Conservation (phyloP, 2,888 invertebrate genomes). For the Drosophila kanekoi region DNA sequence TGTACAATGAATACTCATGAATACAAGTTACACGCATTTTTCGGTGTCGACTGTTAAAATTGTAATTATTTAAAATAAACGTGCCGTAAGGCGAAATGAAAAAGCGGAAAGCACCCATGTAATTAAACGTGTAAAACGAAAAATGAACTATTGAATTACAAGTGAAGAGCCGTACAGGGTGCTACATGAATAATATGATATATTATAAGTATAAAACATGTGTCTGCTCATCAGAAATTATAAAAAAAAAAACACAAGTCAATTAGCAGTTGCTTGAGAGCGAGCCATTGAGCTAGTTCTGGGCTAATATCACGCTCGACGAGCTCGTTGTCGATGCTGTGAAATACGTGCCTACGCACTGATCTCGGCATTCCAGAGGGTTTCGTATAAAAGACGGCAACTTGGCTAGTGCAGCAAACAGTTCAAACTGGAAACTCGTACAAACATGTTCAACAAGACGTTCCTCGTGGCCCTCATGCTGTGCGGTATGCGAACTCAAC, state of each 20-base stretch:
- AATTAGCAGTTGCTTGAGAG: not conserved
- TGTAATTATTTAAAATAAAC: slow-evolving; percentile 63
- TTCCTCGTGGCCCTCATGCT: slow-evolving; percentile 51
- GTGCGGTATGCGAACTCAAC: slow-evolving; percentile 53
- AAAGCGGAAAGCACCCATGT: slow-evolving; percentile 14
- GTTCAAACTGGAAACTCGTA: slow-evolving; percentile 27
- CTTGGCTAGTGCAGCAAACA: slow-evolving; percentile 29
- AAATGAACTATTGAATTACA: not conserved
- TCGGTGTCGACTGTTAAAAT: slow-evolving; percentile 27
- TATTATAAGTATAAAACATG: not conserved
- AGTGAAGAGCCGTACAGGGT: slow-evolving; percentile 21
- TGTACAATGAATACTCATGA: slow-evolving; percentile 5
- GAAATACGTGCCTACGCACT: slow-evolving; percentile 46
- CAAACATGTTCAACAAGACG: slow-evolving; percentile 64
- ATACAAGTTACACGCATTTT: slow-evolving; percentile 21
- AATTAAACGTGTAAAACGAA: slow-evolving; percentile 23
- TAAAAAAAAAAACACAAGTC: slow-evolving; percentile 2
- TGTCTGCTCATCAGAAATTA: not conserved
- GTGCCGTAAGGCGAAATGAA: slow-evolving; percentile 56
- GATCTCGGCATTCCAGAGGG: not conserved
- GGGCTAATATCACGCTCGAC: not conserved
- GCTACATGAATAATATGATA: not conserved
- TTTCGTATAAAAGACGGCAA: slow-evolving; percentile 46
- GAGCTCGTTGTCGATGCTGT: not conserved
- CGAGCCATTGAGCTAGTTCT: not conserved